Conservation (phyloP, 2,797 vertebrate genomes). For the Rhynchotus rufescens region DNA sequence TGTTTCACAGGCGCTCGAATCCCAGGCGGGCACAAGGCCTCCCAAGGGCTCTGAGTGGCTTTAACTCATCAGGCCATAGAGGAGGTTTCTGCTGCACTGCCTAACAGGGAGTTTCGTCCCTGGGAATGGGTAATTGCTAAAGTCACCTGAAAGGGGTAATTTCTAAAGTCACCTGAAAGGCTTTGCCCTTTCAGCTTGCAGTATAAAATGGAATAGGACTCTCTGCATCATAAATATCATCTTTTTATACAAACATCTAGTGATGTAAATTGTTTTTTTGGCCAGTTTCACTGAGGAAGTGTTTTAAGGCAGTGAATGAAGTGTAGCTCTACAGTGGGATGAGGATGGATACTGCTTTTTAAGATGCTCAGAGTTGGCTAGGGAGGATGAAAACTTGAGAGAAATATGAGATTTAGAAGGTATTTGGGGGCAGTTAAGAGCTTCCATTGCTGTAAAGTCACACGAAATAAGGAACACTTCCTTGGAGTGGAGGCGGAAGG, state of each 20-base stretch:
- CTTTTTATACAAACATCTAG: neutral
- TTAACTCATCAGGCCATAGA: neutral
- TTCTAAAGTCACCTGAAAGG: neutral
- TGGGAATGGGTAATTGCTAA: neutral
- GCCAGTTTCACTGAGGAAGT: neutral
- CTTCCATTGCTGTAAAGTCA: neutral
- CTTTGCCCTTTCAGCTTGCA: neutral
- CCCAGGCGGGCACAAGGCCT: neutral
- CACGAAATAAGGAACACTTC: neutral
- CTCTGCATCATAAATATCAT: neutral
- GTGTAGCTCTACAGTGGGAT: neutral
- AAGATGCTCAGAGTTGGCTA: neutral
- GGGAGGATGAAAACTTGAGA: neutral
- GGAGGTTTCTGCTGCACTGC: neutral
- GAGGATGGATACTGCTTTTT: neutral
- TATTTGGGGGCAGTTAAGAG: neutral
- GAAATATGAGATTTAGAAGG: neutral
- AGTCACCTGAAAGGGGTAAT: neutral
- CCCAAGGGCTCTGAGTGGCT: neutral
- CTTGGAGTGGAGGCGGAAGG: neutral
- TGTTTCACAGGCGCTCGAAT: conserved; percentile 13
- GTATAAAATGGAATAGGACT: neutral
- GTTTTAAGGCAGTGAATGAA: neutral
- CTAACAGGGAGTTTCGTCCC: neutral
- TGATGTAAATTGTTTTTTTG: neutral